Evolutionary conservation across 64 coral and sea anemone species (phyloP).

Genomic region (Montipora efflorescens): DNA sequence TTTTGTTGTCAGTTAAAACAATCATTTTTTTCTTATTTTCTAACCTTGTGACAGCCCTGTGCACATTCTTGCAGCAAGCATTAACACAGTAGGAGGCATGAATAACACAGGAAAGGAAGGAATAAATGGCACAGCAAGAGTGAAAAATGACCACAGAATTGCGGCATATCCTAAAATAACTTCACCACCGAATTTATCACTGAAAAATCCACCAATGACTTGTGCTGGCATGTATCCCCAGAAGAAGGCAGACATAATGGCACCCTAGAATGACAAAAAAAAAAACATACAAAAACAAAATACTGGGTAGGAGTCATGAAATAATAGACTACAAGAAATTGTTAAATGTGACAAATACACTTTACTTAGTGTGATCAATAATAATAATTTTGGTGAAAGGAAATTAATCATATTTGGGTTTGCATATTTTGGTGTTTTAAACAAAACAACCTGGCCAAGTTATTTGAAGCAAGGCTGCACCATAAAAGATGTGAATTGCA

Average conservation of each 20-base stretch:
- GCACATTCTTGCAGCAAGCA: conserved; percentile 64
- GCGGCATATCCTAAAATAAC: conserved; percentile 80
- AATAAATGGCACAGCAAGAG: conserved; percentile 82
- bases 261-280: conserved; percentile 55
- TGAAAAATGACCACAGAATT: conserved; percentile 78
- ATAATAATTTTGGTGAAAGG: too few species aligned
- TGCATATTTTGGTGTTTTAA: too few species aligned
- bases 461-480: too few species aligned
- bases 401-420: too few species aligned
- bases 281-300: neutral
- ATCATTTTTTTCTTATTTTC: neutral
- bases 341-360: too few species aligned
- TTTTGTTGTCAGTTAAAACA: neutral
- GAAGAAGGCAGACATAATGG: conserved; percentile 91
- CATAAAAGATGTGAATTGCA: too few species aligned
- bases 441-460: too few species aligned
- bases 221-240: conserved; percentile 93
- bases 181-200: conserved; percentile 92
- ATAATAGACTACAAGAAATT: too few species aligned
- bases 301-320: too few species aligned
- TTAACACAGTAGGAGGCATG: conserved; percentile 64
- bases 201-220: conserved; percentile 84
- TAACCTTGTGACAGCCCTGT: conserved; percentile 89
- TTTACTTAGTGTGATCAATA: too few species aligned
- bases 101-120: conserved; percentile 56